These are phyloP conservation scores for Smittia sp. DNA, from an alignment of 2,888 invertebrate genomes.

Conservation along the genomic window DNA sequence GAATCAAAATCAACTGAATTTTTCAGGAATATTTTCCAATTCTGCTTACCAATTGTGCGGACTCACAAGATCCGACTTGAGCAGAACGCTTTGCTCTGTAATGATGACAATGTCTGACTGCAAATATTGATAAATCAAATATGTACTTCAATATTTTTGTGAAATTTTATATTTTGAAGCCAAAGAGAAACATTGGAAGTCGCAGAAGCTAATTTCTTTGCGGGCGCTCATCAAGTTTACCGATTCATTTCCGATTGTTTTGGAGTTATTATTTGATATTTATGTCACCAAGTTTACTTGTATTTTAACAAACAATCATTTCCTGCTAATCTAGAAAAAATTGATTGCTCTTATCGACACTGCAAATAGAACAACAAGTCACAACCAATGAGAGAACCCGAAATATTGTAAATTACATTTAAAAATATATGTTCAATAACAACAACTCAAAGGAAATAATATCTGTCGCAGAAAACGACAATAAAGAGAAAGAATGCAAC, in stretches of 20 bases:
- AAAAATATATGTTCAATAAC: constrained; percentile 35
- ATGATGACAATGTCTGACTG: constrained; percentile 25
- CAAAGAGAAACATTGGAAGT: background rate
- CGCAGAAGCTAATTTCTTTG: background rate
- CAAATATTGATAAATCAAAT: constrained; percentile 31
- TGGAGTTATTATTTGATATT: too few species aligned
- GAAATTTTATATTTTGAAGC: constrained; percentile 12
- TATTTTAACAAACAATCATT: too few species aligned
- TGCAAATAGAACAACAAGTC: background rate
- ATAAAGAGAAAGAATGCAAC: constrained; percentile 40
- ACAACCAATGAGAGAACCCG: background rate
- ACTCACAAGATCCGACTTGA: too few species aligned
- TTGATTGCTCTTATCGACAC: background rate
- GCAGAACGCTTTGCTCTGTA: constrained; percentile 24
- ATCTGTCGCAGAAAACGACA: constrained; percentile 41
- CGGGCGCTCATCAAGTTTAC: too few species aligned
- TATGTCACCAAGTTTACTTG: too few species aligned
- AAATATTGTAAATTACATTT: constrained; percentile 39
- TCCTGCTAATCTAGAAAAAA: background rate
- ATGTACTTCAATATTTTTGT: constrained; percentile 38
- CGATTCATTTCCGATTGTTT: too few species aligned
- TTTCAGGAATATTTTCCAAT: too few species aligned
- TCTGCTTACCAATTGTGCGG: too few species aligned
- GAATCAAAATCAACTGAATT: too few species aligned
- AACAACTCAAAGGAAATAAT: constrained; percentile 31